A percentile compares a stretch with the other conserved stretches of the same genome.
phyloP scores from a whole-genome alignment of 2,888 invertebrate species.

The Ophioninae sp. region DNA sequence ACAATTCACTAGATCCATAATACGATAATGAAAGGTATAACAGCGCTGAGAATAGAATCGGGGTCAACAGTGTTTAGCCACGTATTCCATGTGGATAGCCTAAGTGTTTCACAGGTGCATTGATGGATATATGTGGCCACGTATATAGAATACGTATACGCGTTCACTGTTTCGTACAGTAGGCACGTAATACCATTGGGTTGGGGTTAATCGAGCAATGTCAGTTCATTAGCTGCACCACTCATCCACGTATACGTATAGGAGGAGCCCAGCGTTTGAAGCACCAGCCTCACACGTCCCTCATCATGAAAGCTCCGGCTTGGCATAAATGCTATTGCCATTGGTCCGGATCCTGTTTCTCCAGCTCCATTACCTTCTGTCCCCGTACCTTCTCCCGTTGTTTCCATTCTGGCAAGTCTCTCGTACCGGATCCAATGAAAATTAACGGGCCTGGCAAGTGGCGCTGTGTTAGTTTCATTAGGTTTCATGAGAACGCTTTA shows the following conservation, averaged over 20 bases:
- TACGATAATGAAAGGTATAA: not conserved
- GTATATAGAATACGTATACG: conserved; percentile 64
- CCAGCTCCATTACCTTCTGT: conserved; percentile 55
- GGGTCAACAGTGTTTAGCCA: conserved; percentile 27
- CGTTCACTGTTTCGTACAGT: conserved; percentile 46
- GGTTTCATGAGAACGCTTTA: conserved; percentile 72
- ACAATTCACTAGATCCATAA: conserved; percentile 1
- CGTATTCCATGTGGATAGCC: conserved; percentile 25
- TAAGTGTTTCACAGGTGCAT: conserved; percentile 56
- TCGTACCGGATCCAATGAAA: conserved; percentile 73
- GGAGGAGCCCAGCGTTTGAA: conserved; percentile 36
- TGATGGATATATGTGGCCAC: conserved; percentile 43
- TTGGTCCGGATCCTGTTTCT: conserved; percentile 64
- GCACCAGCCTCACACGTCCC: conserved; percentile 32
- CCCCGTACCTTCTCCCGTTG: conserved; percentile 7
- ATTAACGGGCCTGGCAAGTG: conserved; percentile 73
- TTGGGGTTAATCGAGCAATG: conserved; percentile 77
- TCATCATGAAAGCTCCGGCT: conserved; percentile 33
- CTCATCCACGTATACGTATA: conserved; percentile 38
- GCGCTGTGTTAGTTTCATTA: conserved; percentile 76
- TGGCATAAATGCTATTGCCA: conserved; percentile 58
- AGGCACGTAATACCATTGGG: conserved; percentile 73
- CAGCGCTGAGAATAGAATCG: not conserved
- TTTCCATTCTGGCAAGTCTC: conserved; percentile 59
- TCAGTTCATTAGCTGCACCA: conserved; percentile 78